Percentiles rank a stretch among this genome's conserved stretches.
Conservation (phyloP, 1,140 invertebrate genomes). For the Camponotus vicinus region DNA sequence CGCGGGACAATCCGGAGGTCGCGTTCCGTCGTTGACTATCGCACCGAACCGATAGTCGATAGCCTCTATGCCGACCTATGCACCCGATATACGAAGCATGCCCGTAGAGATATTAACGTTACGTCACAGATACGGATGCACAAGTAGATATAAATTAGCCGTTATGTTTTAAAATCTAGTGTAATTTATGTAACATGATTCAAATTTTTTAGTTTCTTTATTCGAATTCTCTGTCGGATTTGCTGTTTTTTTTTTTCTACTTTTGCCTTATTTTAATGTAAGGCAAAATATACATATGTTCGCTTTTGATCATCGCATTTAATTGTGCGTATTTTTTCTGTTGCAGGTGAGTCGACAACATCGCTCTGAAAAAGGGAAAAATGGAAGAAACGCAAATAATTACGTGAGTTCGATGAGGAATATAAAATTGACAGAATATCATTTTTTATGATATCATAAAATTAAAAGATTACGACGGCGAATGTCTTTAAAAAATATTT, state of each 20-base stretch:
- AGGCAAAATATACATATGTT: neutral
- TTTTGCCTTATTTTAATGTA: too few relatives aligned
- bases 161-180: too few relatives aligned
- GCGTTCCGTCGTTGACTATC: conserved; percentile 53
- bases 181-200: too few relatives aligned
- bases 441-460: too few relatives aligned
- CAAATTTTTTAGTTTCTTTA: too few relatives aligned
- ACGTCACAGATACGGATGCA: neutral
- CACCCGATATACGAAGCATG: neutral
- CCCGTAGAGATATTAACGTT: neutral
- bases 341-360: conserved; percentile 34
- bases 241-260: too few relatives aligned
- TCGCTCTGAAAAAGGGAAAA: neutral
- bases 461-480: neutral
- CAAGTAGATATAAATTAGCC: neutral
- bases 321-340: conserved; percentile 22
- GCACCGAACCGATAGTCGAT: conserved; percentile 38
- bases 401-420: conserved; percentile 4
- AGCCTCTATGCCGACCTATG: conserved; percentile 6
- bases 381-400: neutral
- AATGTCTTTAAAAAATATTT: neutral
- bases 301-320: conserved; percentile 6
- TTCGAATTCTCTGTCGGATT: too few relatives aligned
- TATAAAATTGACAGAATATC: neutral
- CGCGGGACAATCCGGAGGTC: conserved; percentile 54